Evolutionary conservation across 2,888 invertebrate species (phyloP), one percentile per base, ranked within the genome.

Genomic region (Choreutis nemorana): DNA sequence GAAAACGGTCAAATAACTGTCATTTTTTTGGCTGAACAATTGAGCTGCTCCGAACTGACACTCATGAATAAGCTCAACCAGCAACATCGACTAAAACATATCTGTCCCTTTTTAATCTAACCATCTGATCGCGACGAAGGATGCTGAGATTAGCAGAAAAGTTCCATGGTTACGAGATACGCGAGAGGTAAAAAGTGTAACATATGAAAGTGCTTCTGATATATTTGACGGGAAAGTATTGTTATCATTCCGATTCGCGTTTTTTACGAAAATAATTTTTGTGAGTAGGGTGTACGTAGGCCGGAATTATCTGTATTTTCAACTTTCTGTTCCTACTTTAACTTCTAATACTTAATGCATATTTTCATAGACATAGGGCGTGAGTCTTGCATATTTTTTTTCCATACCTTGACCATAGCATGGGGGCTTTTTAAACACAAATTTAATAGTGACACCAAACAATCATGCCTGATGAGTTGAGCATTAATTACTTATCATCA

Each of bases 21-120:
- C 55, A 59, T 55, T 61, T 65, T 60, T 64, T 65, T 44, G 36
- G 34, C 32, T 30, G 37, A 44, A 53, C 60, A 60, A 62, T 63
- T 55, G 60, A 41, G 32, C 42, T 37, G 44, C n/a, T n/a, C n/a
- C n/a, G n/a, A n/a, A n/a, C n/a, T n/a, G n/a, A n/a, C n/a, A 10
- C 6, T 11, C 23, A 6, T 23, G 11, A 5, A 7, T 8, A 23
- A 11, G 23, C 13, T 7, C 23, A 23, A 11, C 8, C 12, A 18
- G 18, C 8, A 8, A 5, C 18, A 8, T 18, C 5, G 5, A 5
- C 18, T 18, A 6, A 18, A 6, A n/a, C n/a, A n/a, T n/a, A n/a
- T 18, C 18, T 5, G 18, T 6, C 5, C 5, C 18, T 18, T 6
- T 18, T 18, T 8, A 6, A 5, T 18, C 8, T 18, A 18, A 18